Evolutionary conservation across 2,113 vertebrate genomes (phyloP), one percentile per base, ranked within the genome.

Genomic region (Heterotilapia buettikoferi): DNA sequence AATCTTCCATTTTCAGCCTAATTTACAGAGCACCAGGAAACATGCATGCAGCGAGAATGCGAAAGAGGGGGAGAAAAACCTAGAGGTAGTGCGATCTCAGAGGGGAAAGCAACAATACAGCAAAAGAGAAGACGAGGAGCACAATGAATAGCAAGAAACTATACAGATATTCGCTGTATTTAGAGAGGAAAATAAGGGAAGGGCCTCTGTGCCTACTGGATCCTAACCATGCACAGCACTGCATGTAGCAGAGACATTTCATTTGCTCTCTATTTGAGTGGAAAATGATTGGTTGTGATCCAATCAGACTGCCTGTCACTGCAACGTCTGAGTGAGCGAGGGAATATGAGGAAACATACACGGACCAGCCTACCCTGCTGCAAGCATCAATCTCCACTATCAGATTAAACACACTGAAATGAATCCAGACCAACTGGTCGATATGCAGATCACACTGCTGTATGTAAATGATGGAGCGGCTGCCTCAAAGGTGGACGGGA

Each of bases 1-100:
- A 92, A 95, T 95, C 89, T 90, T 93, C 82, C 92, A 92, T 93
- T 94, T 94, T 93, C 90, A 84, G 88, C 84, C 85, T 93, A 93
- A 94, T 95, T 95, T 95, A 93, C 85, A 88, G 82, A 92, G 86
- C 89, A 83, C 86, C 87, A 31, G 89, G 89, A 88, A 90, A 92
- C 90, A 93, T 81, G 88, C 85, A 63, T 81, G 88, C 82, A 80
- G 82, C 31, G 80, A 84, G 84, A 91, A 88, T 88, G 59, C 31
- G 21, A 90, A 91, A 85, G n/a, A 84, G 79, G 68, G 76, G n/a
- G 26, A 36, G 53, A 19, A 63, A 85, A 83, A 88, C 31, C 7
- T 45, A 79, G 47, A 24, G 36, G 43, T 50, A 38, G 53, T 11
- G 79, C 7, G 14, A 80, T 80, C 21, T n/a, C 57, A 40, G 78